A percentile compares a stretch with the other conserved stretches of the same genome.
Conservation (phyloP, 2,888 invertebrate species). For the Germaria angustata region DNA sequence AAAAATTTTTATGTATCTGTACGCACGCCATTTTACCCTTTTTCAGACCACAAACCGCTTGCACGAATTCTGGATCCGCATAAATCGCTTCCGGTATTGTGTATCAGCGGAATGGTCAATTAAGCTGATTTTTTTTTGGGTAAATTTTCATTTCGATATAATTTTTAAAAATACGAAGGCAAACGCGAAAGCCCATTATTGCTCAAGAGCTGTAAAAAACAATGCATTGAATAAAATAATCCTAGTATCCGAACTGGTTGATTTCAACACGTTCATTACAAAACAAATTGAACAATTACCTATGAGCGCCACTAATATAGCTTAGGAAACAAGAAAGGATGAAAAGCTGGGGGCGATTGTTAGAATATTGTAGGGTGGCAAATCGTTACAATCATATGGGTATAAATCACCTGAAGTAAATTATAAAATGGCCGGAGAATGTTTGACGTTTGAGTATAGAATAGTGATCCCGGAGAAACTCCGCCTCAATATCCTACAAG, state of each 20-base stretch:
- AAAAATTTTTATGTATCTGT: slow-evolving; percentile 23
- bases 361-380: no score
- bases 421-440: not conserved
- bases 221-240: not conserved
- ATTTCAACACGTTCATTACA: no score
- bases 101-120: slow-evolving; percentile 36
- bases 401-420: not conserved
- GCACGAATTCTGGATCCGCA: not conserved
- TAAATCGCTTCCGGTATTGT: slow-evolving; percentile 1
- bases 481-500: not conserved
- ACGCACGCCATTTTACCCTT: slow-evolving; percentile 16
- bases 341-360: no score
- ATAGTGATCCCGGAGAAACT: not conserved
- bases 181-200: not conserved
- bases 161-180: not conserved
- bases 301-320: no score
- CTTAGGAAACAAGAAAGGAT: no score
- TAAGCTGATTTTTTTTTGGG: slow-evolving; percentile 27
- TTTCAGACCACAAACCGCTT: slow-evolving; percentile 26
- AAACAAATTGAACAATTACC: no score
- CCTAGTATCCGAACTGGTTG: not conserved
- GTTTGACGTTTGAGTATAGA: no score
- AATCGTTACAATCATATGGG: not conserved
- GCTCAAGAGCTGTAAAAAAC: not conserved
- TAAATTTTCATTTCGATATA: slow-evolving; percentile 17